Conservation (phyloP, 1,140 invertebrate genomes). For the Hormaphis cornu region DNA sequence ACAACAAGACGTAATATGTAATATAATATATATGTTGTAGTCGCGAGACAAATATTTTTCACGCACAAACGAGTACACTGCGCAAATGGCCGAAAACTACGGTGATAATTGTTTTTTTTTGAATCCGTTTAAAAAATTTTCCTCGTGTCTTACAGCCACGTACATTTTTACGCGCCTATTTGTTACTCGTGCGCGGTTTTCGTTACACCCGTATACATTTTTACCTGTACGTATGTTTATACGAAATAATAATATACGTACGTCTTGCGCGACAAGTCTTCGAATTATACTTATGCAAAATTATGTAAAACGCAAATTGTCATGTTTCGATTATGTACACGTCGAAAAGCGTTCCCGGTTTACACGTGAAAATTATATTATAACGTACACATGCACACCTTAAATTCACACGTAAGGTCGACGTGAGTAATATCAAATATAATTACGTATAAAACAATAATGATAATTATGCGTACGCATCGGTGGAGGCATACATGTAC, state of each 20-base stretch:
- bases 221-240: neutral
- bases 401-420: neutral
- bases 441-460: too few species aligned
- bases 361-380: neutral
- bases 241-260: neutral
- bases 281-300: conserved; percentile 24
- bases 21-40: too few species aligned
- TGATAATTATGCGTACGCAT: too few species aligned
- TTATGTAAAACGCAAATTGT: conserved; percentile 26
- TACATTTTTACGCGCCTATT: too few species aligned
- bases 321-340: conserved; percentile 25
- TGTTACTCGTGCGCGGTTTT: neutral
- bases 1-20: too few species aligned
- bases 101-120: too few species aligned
- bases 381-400: neutral
- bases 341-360: conserved; percentile 16
- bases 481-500: too few species aligned
- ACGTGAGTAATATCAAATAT: neutral
- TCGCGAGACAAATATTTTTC: too few species aligned
- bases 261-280: neutral
- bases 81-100: too few species aligned
- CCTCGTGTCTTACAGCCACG: too few species aligned
- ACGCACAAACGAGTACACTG: too few species aligned
- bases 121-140: too few species aligned
- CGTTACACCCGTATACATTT: neutral